Conservation (phyloP, 1,140 invertebrate genomes). For the Leptinotarsa texana region DNA sequence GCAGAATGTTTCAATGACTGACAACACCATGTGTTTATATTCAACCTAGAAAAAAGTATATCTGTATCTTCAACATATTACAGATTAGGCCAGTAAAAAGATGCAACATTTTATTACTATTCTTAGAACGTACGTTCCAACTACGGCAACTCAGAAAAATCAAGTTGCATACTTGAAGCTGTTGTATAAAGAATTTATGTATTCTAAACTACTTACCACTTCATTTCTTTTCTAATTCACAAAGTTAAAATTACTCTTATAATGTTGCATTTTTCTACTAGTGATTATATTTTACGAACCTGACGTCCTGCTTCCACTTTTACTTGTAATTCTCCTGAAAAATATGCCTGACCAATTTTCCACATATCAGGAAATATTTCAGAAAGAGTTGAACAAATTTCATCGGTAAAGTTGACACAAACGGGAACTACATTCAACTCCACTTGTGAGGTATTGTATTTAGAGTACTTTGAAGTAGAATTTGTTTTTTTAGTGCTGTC, state of each 20-base stretch:
- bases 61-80: no score
- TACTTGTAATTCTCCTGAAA: constrained; percentile 79
- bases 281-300: constrained; percentile 12
- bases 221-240: no score
- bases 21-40: constrained; percentile 74
- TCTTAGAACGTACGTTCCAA: no score
- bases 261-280: background rate
- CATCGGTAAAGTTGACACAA: constrained; percentile 73
- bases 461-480: constrained; percentile 47
- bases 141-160: no score
- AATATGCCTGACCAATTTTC: constrained; percentile 88
- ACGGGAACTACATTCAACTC: constrained; percentile 56
- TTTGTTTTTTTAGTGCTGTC: constrained; percentile 42
- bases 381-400: constrained; percentile 70
- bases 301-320: constrained; percentile 61
- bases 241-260: background rate
- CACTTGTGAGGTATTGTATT: constrained; percentile 45
- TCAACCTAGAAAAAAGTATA: constrained; percentile 57
- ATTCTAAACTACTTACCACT: no score
- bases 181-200: no score
- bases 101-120: no score
- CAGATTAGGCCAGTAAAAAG: no score
- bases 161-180: no score
- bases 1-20: constrained; percentile 68
- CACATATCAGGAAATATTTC: constrained; percentile 82